Conservation (phyloP, 2,113 vertebrate species). For the Saccopteryx leptura region DNA sequence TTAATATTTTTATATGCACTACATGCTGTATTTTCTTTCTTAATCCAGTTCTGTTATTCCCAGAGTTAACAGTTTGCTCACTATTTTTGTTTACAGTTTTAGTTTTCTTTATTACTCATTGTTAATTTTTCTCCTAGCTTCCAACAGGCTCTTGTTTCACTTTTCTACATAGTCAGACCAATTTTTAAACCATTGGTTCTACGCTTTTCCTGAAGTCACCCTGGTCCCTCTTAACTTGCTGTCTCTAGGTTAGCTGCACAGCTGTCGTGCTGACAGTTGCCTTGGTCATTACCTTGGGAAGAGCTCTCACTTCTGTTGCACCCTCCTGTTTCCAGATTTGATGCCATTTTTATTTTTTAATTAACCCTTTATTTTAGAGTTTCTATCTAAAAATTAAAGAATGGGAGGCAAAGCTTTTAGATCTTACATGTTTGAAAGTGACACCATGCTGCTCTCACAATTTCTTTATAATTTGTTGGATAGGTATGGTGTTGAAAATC, state of each 20-base stretch:
- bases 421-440: background rate
- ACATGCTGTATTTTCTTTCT: background rate
- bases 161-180: background rate
- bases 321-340: background rate
- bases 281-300: background rate
- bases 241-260: background rate
- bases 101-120: background rate
- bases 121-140: conserved; percentile 24
- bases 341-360: background rate
- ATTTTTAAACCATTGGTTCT: background rate
- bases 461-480: background rate
- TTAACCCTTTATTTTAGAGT: background rate
- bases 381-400: background rate
- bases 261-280: background rate
- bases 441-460: background rate
- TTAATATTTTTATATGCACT: background rate
- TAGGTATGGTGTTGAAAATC: background rate
- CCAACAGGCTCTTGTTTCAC: background rate
- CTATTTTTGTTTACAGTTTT: background rate
- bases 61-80: background rate
- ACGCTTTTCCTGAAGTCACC: background rate
- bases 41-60: background rate
- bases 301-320: background rate
- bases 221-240: background rate
- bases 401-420: background rate